These are phyloP conservation scores for Bhutanitis thaidina DNA, from an alignment of 2,888 invertebrate species.

Conservation along the genomic window DNA sequence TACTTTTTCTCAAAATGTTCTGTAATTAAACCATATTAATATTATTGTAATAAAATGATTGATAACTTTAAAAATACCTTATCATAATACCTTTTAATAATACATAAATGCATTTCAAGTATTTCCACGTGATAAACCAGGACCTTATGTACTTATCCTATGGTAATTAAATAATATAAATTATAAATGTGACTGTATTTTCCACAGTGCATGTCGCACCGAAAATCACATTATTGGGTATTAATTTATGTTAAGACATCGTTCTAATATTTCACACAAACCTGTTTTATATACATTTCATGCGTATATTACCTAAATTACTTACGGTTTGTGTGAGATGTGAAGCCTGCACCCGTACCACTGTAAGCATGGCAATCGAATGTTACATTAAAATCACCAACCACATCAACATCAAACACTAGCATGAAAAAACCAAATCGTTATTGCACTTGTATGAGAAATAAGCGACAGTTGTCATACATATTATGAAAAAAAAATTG, in stretches of 20 bases:
- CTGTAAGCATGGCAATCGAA: constrained; percentile 66
- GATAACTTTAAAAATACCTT: too few relatives aligned
- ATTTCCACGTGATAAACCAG: neutral
- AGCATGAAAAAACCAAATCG: constrained; percentile 19
- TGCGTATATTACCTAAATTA: constrained; percentile 23
- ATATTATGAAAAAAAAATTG: too few relatives aligned
- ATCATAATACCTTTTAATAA: neutral
- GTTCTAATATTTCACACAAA: constrained; percentile 50
- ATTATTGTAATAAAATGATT: too few relatives aligned
- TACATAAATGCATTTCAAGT: neutral
- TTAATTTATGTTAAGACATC: constrained; percentile 49
- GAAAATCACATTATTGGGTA: constrained; percentile 60
- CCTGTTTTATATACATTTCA: constrained; percentile 22
- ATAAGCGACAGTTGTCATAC: too few relatives aligned
- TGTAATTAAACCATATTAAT: neutral
- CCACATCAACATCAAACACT: constrained; percentile 31
- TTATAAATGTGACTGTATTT: constrained; percentile 42
- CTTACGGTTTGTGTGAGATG: constrained; percentile 56
- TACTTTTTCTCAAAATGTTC: too few relatives aligned
- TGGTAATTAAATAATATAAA: constrained; percentile 26
- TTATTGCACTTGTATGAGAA: constrained; percentile 30
- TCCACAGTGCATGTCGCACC: constrained; percentile 75
- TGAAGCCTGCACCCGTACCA: constrained; percentile 73
- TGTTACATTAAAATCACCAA: constrained; percentile 28
- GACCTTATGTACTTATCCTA: constrained; percentile 20